phyloP scores from a whole-genome alignment of 2,888 invertebrate species.

The Gymnoscelis rufifasciata region DNA sequence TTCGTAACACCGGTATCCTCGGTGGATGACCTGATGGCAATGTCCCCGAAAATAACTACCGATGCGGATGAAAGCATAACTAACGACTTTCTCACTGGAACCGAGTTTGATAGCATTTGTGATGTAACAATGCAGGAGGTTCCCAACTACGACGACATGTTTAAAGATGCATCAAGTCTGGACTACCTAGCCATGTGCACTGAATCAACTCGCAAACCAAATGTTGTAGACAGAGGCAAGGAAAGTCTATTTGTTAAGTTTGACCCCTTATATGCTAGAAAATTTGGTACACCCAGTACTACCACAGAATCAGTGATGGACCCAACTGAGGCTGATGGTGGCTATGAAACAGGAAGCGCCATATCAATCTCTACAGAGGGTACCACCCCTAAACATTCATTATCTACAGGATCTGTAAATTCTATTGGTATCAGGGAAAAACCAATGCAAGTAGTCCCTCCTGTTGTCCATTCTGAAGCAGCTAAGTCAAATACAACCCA shows the following conservation, averaged over 20 bases:
- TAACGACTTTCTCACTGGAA: conserved; percentile 60
- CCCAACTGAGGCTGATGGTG: conserved; percentile 56
- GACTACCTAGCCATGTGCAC: conserved; percentile 76
- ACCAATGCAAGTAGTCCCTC: conserved; percentile 67
- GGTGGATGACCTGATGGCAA: conserved; percentile 58
- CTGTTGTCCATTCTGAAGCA: conserved; percentile 53
- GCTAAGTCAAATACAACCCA: conserved; percentile 36
- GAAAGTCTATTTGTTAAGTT: conserved; percentile 84
- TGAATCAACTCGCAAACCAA: conserved; percentile 55
- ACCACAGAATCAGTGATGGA: conserved; percentile 43
- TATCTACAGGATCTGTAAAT: conserved; percentile 47
- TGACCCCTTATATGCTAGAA: conserved; percentile 74
- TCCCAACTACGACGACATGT: conserved; percentile 62
- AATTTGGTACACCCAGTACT: conserved; percentile 34
- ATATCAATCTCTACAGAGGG: conserved; percentile 52
- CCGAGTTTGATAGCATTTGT: conserved; percentile 63
- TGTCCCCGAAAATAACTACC: conserved; percentile 51
- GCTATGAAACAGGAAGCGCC: conserved; percentile 68
- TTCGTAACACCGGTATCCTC: conserved; percentile 62
- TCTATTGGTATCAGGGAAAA: conserved; percentile 48
- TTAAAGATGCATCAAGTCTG: conserved; percentile 77
- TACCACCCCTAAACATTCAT: conserved; percentile 47
- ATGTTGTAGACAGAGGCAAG: conserved; percentile 62
- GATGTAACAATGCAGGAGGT: conserved; percentile 68
- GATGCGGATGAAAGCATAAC: conserved; percentile 45